A percentile compares a stretch with the other conserved stretches of the same genome.
phyloP scores from a whole-genome alignment of 2,888 invertebrate species.

The Eledone cirrhosa region DNA sequence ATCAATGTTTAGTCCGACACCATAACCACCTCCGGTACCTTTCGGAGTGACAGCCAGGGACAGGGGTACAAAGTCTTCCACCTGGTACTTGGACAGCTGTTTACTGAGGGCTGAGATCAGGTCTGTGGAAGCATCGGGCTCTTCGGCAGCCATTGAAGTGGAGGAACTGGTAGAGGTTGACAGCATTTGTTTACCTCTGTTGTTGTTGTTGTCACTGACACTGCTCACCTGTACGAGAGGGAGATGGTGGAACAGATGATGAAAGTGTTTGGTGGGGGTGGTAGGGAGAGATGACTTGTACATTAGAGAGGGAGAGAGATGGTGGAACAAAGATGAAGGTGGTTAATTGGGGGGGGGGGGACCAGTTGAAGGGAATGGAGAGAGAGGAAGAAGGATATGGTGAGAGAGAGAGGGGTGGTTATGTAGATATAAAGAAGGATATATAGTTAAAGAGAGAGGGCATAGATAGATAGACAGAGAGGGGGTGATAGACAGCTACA shows the following conservation, averaged over 20 bases:
- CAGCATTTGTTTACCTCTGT: background rate
- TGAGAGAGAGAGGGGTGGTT: too few relatives aligned
- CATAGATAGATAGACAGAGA: too few relatives aligned
- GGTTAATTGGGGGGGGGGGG: too few relatives aligned
- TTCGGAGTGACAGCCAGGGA: constrained; percentile 59
- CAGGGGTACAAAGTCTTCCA: constrained; percentile 57
- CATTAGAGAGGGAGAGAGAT: too few relatives aligned
- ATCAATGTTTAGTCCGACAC: constrained; percentile 62
- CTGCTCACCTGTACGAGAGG: background rate
- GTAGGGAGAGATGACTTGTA: too few relatives aligned
- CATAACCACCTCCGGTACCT: constrained; percentile 64
- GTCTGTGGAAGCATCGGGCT: constrained; percentile 37
- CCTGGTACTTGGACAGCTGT: constrained; percentile 55
- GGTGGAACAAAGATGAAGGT: too few relatives aligned
- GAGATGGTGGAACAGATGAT: background rate
- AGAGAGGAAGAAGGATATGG: too few relatives aligned
- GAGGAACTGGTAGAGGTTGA: background rate
- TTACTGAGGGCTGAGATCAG: constrained; percentile 51
- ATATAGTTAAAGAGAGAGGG: too few relatives aligned
- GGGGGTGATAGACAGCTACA: too few relatives aligned
- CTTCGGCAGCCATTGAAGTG: background rate
- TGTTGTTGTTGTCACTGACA: background rate
- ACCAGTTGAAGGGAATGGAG: too few relatives aligned
- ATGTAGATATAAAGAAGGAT: too few relatives aligned
- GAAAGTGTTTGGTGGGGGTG: background rate